Percentiles rank a stretch among this genome's conserved stretches.
Evolutionary conservation across 2,113 vertebrate species (phyloP).

Genomic region (Mystacornis crossleyi): DNA sequence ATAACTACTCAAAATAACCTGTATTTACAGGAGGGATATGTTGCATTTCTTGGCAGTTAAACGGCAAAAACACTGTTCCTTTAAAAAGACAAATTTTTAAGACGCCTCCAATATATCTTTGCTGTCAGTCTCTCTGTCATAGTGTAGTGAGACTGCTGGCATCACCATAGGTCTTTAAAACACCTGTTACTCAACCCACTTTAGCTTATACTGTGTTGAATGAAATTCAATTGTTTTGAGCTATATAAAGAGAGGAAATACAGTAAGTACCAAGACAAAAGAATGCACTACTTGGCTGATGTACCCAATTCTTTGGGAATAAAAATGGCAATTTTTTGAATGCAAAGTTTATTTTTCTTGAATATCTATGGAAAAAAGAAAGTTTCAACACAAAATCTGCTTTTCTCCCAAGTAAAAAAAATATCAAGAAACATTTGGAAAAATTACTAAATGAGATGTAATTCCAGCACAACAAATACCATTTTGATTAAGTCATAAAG

Average conservation of each 20-base stretch:
- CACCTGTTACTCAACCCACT: background rate
- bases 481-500: background rate
- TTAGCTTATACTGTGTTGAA: background rate
- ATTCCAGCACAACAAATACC: background rate
- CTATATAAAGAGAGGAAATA: background rate
- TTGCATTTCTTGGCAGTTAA: background rate
- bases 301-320: background rate
- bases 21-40: background rate
- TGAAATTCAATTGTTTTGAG: background rate
- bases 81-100: background rate
- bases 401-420: background rate
- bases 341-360: background rate
- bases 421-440: background rate
- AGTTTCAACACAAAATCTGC: background rate
- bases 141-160: background rate
- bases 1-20: background rate
- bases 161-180: background rate
- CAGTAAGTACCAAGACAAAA: background rate
- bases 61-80: background rate
- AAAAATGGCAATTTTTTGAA: background rate
- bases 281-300: background rate
- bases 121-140: background rate
- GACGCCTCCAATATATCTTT: accelerated
- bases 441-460: background rate
- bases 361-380: background rate